A percentile compares a stretch with the other conserved stretches of the same genome.
These are phyloP conservation scores for Ligdia adustata DNA, from an alignment of 2,888 invertebrate genomes.

Conservation along the genomic window DNA sequence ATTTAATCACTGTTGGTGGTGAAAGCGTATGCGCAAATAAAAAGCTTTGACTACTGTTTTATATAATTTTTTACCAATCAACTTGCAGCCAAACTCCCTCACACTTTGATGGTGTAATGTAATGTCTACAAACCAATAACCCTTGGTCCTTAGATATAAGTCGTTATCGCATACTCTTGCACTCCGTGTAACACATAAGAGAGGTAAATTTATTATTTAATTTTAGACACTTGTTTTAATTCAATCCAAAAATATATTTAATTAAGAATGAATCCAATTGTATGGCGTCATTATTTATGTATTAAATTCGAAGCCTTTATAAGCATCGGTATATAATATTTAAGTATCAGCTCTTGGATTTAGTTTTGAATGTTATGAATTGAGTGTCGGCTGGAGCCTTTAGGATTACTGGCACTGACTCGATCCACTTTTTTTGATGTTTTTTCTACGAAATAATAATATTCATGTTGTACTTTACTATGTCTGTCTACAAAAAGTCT, in stretches of 20 bases:
- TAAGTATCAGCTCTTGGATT: conserved; percentile 62
- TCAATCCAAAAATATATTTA: conserved; percentile 66
- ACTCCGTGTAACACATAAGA: conserved; percentile 61
- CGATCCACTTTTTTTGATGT: conserved; percentile 77
- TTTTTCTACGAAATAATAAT: conserved; percentile 74
- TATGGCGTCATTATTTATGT: conserved; percentile 64
- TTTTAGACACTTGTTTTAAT: conserved; percentile 68
- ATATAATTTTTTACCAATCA: conserved; percentile 13
- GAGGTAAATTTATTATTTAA: conserved; percentile 66
- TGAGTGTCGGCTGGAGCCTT: conserved; percentile 54
- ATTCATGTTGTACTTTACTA: conserved; percentile 76
- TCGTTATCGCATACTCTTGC: conserved; percentile 55
- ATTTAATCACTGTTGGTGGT: neutral
- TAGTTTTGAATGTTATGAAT: conserved; percentile 67
- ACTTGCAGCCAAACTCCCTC: conserved; percentile 3
- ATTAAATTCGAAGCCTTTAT: conserved; percentile 70
- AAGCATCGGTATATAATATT: conserved; percentile 67
- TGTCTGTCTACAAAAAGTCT: conserved; percentile 74
- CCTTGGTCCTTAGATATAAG: neutral
- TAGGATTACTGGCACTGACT: conserved; percentile 61
- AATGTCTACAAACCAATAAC: too few relatives aligned
- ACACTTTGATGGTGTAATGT: neutral
- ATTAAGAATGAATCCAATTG: conserved; percentile 76
- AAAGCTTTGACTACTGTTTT: conserved; percentile 6
- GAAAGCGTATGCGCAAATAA: conserved; percentile 9